These are phyloP conservation scores for Caenorhabditis zanzibari DNA, from an alignment of 2,888 invertebrate genomes.

Conservation along the genomic window DNA sequence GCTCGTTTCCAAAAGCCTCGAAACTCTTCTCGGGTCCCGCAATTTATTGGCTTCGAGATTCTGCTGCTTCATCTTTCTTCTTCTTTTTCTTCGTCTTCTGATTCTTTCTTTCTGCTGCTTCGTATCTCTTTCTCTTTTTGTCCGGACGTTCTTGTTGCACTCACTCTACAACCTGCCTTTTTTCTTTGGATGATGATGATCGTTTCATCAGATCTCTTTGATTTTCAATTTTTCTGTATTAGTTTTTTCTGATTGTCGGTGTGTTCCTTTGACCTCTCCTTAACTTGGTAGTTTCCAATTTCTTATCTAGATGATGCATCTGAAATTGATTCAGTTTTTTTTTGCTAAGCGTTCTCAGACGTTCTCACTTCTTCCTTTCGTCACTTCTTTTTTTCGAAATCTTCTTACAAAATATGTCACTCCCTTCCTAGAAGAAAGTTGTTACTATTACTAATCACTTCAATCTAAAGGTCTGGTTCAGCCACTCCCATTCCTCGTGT, in stretches of 20 bases:
- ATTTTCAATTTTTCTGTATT: conserved; percentile 20
- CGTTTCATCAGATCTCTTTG: conserved; percentile 12
- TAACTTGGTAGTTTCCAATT: neutral
- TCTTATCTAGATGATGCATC: neutral
- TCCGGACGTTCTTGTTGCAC: conserved; percentile 53
- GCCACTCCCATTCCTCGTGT: conserved; percentile 47
- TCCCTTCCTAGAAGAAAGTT: conserved; percentile 38
- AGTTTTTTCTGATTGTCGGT: neutral
- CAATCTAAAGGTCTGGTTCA: conserved; percentile 36
- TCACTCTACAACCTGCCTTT: conserved; percentile 31
- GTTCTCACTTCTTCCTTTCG: neutral
- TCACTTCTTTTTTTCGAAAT: conserved; percentile 26
- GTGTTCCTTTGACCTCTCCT: neutral
- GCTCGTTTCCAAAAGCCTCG: conserved; percentile 26
- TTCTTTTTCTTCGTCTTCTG: conserved; percentile 5
- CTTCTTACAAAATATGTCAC: conserved; percentile 34
- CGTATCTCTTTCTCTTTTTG: conserved; percentile 23
- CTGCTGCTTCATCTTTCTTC: conserved; percentile 27
- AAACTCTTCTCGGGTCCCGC: conserved; percentile 32
- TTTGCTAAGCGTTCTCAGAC: neutral
- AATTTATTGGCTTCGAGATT: conserved; percentile 64
- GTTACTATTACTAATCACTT: conserved; percentile 63
- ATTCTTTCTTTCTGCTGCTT: conserved; percentile 20
- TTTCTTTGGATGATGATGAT: conserved; percentile 16
- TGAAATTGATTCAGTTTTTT: neutral